Percentiles rank a stretch among this genome's conserved stretches.
Conservation (phyloP, 1,140 invertebrate genomes). For the Sogatella furcifera region DNA sequence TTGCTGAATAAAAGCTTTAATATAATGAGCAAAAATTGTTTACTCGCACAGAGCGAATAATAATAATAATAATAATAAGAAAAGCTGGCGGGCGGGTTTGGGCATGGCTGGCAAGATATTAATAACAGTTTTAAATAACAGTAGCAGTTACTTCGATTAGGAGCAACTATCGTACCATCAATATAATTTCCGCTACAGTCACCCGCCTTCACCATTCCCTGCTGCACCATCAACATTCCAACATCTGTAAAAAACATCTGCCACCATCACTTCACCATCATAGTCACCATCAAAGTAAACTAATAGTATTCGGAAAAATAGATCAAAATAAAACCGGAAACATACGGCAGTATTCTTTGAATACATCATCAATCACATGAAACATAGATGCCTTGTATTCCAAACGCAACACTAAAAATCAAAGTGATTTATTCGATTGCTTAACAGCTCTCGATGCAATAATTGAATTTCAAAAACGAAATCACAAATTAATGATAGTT, state of each 20-base stretch:
- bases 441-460: no score
- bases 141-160: slow-evolving; percentile 27
- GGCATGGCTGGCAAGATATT: slow-evolving; percentile 4
- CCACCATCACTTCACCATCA: neutral
- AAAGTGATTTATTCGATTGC: no score
- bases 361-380: no score
- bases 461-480: no score
- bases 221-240: slow-evolving; percentile 90
- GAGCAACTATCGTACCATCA: slow-evolving; percentile 30
- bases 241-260: slow-evolving; percentile 66
- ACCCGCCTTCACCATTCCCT: slow-evolving; percentile 80
- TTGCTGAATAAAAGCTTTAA: no score
- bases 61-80: neutral
- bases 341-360: slow-evolving; percentile 60
- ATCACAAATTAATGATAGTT: no score
- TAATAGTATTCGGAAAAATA: neutral
- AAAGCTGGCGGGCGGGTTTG: slow-evolving; percentile 1
- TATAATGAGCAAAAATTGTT: no score
- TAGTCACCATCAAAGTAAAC: neutral
- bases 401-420: no score
- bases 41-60: no score
- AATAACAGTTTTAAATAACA: slow-evolving; percentile 18
- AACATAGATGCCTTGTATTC: no score
- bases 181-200: slow-evolving; percentile 23
- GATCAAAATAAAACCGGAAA: slow-evolving; percentile 28